Percentiles rank a stretch among this genome's conserved stretches.
phyloP scores from a whole-genome alignment of 2,888 invertebrate genomes.

The Sialis fuliginosa region DNA sequence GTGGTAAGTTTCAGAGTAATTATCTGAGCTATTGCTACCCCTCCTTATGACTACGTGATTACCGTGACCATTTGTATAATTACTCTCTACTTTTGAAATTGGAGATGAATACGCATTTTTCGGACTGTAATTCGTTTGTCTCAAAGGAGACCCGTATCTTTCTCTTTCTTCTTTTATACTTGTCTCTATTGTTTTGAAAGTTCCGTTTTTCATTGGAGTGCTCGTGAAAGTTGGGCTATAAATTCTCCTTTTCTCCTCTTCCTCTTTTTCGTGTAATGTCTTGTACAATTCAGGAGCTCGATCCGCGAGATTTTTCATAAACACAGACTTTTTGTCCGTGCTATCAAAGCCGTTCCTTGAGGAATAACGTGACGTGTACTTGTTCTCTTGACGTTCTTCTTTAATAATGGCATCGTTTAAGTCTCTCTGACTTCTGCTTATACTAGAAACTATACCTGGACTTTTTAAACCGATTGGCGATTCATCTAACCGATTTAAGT shows the following conservation, averaged over 20 bases:
- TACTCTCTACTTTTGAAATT: slow-evolving; percentile 22
- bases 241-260: slow-evolving; percentile 26
- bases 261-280: slow-evolving; percentile 43
- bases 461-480: slow-evolving; percentile 60
- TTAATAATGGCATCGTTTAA: slow-evolving; percentile 39
- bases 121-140: slow-evolving; percentile 20
- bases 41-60: slow-evolving; percentile 30
- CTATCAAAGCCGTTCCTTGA: slow-evolving; percentile 31
- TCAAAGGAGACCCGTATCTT: slow-evolving; percentile 22
- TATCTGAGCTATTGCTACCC: slow-evolving; percentile 49
- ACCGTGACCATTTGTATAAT: slow-evolving; percentile 1
- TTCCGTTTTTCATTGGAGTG: slow-evolving; percentile 19
- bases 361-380: slow-evolving; percentile 34
- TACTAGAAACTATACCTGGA: slow-evolving; percentile 71
- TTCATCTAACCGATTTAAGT: slow-evolving; percentile 50
- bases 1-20: slow-evolving; percentile 53
- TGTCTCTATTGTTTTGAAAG: slow-evolving; percentile 4
- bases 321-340: slow-evolving; percentile 43
- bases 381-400: slow-evolving; percentile 28
- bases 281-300: slow-evolving; percentile 55
- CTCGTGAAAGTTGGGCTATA: slow-evolving; percentile 20
- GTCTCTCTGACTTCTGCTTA: slow-evolving; percentile 68
- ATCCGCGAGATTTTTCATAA: slow-evolving; percentile 48
- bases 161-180: background rate
- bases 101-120: slow-evolving; percentile 24